phyloP scores from a whole-genome alignment of 2,113 vertebrate species.

The Peucedramus taeniatus region DNA sequence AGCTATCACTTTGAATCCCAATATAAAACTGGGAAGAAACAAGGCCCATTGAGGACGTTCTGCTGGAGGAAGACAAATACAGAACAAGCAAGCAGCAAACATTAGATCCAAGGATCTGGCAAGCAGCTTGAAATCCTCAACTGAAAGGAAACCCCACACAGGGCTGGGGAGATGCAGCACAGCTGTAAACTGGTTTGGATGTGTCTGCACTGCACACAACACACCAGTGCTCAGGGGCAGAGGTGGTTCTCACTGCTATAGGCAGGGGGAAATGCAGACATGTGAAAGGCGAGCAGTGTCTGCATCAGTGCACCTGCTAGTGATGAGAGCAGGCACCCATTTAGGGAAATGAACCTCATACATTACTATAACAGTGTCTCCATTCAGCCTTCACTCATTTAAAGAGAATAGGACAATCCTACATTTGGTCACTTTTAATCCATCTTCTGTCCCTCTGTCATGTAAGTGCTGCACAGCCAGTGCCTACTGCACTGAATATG shows the following conservation, averaged over 20 bases:
- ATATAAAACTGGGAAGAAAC: background rate
- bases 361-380: rapidly evolving
- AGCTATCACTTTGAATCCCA: background rate
- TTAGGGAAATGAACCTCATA: background rate
- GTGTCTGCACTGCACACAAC: background rate
- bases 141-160: background rate
- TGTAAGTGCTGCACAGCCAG: background rate
- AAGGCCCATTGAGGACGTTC: background rate
- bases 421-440: background rate
- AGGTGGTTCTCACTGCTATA: rapidly evolving
- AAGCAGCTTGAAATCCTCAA: background rate
- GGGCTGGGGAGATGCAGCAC: background rate
- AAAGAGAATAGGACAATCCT: background rate
- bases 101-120: background rate
- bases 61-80: background rate
- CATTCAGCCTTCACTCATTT: background rate
- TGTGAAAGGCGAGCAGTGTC: background rate
- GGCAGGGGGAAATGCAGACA: background rate
- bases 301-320: background rate
- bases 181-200: background rate
- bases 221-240: background rate
- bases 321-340: background rate
- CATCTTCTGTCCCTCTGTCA: background rate
- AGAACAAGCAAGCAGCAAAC: background rate
- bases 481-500: background rate